Percentiles rank a stretch among this genome's conserved stretches.
Evolutionary conservation across 1,140 invertebrate genomes (phyloP).

Genomic region (Drosophila yakuba): DNA sequence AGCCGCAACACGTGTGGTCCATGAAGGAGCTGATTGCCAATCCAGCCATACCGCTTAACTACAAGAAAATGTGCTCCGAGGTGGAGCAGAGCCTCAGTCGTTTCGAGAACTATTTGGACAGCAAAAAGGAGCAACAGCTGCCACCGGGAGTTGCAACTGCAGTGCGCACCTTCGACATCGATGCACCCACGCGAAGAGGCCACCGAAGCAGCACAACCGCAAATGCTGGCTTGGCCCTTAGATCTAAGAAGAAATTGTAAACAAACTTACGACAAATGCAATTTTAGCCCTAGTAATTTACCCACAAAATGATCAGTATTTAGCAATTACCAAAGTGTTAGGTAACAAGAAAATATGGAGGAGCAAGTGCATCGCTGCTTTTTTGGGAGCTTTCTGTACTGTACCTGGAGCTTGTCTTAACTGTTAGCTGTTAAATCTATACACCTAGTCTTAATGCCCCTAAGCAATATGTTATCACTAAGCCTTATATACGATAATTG

Average conservation of each 20-base stretch:
- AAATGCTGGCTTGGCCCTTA: conserved; percentile 54
- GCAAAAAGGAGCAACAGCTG: conserved; percentile 50
- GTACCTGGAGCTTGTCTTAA: conserved; percentile 18
- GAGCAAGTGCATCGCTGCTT: conserved; percentile 6
- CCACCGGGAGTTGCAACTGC: conserved; percentile 6
- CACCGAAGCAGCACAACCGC: conserved; percentile 8
- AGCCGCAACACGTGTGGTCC: conserved; percentile 76
- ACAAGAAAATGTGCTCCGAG: conserved; percentile 83
- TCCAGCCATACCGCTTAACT: conserved; percentile 77
- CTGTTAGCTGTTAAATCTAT: conserved; percentile 12
- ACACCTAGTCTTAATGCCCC: conserved; percentile 11
- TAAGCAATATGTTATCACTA: conserved; percentile 30
- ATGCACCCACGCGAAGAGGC: conserved; percentile 54
- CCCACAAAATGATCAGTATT: not conserved
- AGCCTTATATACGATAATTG: conserved; percentile 19
- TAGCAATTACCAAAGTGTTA: not conserved
- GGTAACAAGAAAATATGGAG: not conserved
- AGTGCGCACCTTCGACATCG: conserved; percentile 81
- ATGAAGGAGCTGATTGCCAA: conserved; percentile 81
- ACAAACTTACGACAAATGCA: not conserved
- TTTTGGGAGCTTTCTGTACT: not conserved
- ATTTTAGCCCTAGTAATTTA: not conserved
- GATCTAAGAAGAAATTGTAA: conserved; percentile 70
- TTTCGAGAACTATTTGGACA: conserved; percentile 77
- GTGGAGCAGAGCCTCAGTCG: conserved; percentile 77